A percentile compares a stretch with the other conserved stretches of the same genome.
These are phyloP conservation scores for Trachelus stipa DNA, from an alignment of 2,888 invertebrate genomes.

Conservation along the genomic window DNA sequence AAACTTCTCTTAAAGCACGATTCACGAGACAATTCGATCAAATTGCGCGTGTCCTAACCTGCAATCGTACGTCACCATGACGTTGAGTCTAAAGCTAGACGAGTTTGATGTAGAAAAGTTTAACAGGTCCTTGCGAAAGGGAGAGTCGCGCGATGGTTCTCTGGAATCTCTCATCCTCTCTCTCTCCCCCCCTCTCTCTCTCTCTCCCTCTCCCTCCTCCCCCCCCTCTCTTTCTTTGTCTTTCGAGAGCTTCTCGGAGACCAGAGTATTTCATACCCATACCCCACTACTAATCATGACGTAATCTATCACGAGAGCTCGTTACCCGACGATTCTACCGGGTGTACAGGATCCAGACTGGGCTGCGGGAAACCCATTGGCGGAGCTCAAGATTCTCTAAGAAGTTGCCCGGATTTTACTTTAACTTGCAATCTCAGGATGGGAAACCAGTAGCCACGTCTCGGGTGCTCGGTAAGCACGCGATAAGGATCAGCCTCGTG, in stretches of 20 bases:
- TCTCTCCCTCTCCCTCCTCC: accelerated
- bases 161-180: neutral
- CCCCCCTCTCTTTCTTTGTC: neutral
- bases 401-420: neutral
- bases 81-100: neutral
- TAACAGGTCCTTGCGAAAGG: neutral
- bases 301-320: constrained; percentile 1
- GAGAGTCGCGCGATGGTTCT: neutral
- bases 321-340: neutral
- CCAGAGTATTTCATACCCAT: neutral
- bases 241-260: neutral
- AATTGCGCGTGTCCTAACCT: neutral
- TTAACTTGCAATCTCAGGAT: neutral
- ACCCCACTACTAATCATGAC: neutral
- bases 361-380: neutral
- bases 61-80: too few species aligned
- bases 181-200: neutral
- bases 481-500: neutral
- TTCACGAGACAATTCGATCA: neutral
- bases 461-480: neutral
- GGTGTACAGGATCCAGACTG: neutral
- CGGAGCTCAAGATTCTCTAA: neutral
- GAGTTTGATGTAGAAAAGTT: neutral
- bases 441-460: neutral
- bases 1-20: neutral